phyloP scores from a whole-genome alignment of 2,797 vertebrate genomes.

The Pterois miles region DNA sequence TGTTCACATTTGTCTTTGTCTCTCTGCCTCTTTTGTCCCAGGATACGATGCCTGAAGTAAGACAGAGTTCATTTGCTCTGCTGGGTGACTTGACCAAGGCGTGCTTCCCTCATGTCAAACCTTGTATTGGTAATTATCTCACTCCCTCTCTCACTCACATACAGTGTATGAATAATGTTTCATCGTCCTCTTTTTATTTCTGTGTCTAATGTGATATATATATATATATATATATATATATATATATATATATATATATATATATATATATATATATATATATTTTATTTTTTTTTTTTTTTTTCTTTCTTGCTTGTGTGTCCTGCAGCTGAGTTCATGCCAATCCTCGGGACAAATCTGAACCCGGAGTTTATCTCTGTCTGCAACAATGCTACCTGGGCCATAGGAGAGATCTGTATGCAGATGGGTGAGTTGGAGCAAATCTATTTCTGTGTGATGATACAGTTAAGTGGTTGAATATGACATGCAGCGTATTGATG shows the following conservation, averaged over 20 bases:
- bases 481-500: slow-evolving; percentile 8
- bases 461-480: not conserved
- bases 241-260: too few species aligned
- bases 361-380: slow-evolving; percentile 97
- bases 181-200: not conserved
- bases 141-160: not conserved
- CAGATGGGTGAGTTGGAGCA: slow-evolving; percentile 89
- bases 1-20: slow-evolving; percentile 39
- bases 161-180: not conserved
- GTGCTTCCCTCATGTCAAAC: slow-evolving; percentile 94
- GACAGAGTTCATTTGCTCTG: slow-evolving; percentile 94
- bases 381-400: slow-evolving; percentile 96
- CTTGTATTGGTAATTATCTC: slow-evolving; percentile 88
- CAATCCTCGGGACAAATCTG: slow-evolving; percentile 93
- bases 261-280: too few species aligned
- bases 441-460: not conserved
- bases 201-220: not conserved
- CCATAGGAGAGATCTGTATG: slow-evolving; percentile 97
- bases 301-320: not conserved
- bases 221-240: too few species aligned
- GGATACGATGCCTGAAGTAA: slow-evolving; percentile 96
- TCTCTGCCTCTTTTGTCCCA: slow-evolving; percentile 61
- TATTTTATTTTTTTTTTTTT: too few species aligned
- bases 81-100: slow-evolving; percentile 94
- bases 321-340: slow-evolving; percentile 92